Percentiles rank a stretch among this genome's conserved stretches.
Evolutionary conservation across 2,113 vertebrate genomes (phyloP).

Genomic region (Corvus cornix): DNA sequence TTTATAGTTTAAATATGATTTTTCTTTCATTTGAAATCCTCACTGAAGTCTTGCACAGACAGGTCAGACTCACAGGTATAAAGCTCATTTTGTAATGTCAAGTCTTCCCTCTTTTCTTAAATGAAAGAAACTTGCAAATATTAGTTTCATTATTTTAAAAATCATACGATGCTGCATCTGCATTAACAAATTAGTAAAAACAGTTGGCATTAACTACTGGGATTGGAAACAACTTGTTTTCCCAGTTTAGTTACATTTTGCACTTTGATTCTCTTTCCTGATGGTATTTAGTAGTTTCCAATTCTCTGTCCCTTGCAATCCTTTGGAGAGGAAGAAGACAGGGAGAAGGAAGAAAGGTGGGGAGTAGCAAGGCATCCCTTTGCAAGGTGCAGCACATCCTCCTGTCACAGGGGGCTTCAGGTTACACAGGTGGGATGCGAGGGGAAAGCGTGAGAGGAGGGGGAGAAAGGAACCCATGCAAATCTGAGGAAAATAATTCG

Average conservation of each 20-base stretch:
- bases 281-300: neutral
- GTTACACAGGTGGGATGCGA: neutral
- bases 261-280: neutral
- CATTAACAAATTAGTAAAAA: neutral
- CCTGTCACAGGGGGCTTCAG: neutral
- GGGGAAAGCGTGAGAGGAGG: neutral
- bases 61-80: neutral
- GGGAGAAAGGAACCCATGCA: neutral
- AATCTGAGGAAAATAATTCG: neutral
- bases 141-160: neutral
- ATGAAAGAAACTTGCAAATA: neutral
- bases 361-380: neutral
- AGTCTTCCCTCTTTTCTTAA: neutral
- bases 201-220: neutral
- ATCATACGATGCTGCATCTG: neutral
- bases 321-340: neutral
- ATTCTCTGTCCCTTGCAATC: neutral
- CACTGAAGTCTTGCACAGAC: neutral
- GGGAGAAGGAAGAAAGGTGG: neutral
- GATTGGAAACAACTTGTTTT: neutral
- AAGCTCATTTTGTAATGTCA: neutral
- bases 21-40: neutral
- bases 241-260: neutral
- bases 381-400: neutral
- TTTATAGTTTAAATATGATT: neutral